Base-by-base conservation (phyloP, 2,797 vertebrate species). In the Xyrichtys novacula region DNA sequence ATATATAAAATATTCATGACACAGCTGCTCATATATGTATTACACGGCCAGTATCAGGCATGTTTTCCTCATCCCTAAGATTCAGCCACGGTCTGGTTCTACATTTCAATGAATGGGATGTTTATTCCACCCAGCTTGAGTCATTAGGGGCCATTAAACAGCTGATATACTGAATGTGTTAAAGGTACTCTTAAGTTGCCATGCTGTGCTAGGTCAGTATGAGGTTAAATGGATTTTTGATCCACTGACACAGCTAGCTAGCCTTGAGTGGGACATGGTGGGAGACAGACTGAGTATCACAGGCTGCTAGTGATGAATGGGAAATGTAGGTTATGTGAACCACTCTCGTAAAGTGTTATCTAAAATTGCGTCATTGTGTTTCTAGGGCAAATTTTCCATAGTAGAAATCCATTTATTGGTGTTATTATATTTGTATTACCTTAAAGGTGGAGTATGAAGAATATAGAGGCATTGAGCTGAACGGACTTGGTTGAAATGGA, bases 1-100 rank as follows among this genome's bases (percentile, higher is more conserved):
- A 25, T 70, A 69, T 70, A 87, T 91, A 25, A 85, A 87, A 84
- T 82, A 90, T 90, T 86, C 63, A 92, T 85, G 70, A 54, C 44
- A 59, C 50, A 29, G 23, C 59, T 68, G 48, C 57, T 87, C 25
- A 72, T 77, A 82, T 71, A 71, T 82, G 47, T 83, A 83, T 85
- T 38, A 68, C 59, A 32, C 62, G 74, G 60, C 64, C 34, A 61
- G 42, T 74, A 82, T 79, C 74, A 77, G 76, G 56, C 63, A 65
- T 59, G 43, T 61, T 59, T 63, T 76, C 53, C 76, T 64, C 40
- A 65, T 68, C 48, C 29, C 22, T 17, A 42, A 19, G 19, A 49
- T 57, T 61, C 60, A 40, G 53, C 44, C 28, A 58, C 61, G 14
- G 59, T 60, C 17, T 47, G 19, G 55, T 50, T 28, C 43, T 15